Evolutionary conservation across 2,888 invertebrate species (phyloP), one percentile per base, ranked within the genome.

Genomic region (Patella pellucida): DNA sequence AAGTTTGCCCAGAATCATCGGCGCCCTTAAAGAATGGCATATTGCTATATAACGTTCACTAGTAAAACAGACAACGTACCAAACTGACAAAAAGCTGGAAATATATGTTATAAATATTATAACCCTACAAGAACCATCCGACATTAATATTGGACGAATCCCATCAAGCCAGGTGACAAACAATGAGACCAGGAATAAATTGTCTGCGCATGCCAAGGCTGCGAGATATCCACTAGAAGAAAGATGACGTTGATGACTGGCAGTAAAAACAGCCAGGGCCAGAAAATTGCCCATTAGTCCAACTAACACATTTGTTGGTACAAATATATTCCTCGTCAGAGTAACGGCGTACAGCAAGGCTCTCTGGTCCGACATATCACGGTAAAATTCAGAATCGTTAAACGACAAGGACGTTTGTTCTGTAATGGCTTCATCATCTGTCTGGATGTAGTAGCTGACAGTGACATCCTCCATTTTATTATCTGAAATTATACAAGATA

Each of bases 11-110:
- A 86, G 86, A 16, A 86, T 72, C 52, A 81, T 71, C 2, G 78
- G 79, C 11, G 84, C 78, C 12, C 93, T 93, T 72, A 96, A 89
- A 0, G 96, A 96, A 89, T 95, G 95, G 81, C 94, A 92, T 1
- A 96, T 95, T 0, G 95, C 96, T 4, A 96, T 94, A 88, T 95
- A 96, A 16, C 96, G 92, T 88, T 96, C 96, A 2, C 95, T 93
- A 0, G 96, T 96, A 88, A 96, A 96, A 0, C 95, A 94, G 5
- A 96, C 95, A 19, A 96, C 95, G 79, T 96, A 93, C 96, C 96
- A 96, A 0, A 95, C 94, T 83, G 95, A 95, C 76, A 95, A 91
- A 87, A 95, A 95, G 86, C 95, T 94, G 76, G 94, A 94, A 76
- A 95, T 93, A 84, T 94, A 94, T 31, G 84, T 84, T 9, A 82